Evolutionary conservation across 2,113 vertebrate species (phyloP).

Genomic region (Gavia stellata): DNA sequence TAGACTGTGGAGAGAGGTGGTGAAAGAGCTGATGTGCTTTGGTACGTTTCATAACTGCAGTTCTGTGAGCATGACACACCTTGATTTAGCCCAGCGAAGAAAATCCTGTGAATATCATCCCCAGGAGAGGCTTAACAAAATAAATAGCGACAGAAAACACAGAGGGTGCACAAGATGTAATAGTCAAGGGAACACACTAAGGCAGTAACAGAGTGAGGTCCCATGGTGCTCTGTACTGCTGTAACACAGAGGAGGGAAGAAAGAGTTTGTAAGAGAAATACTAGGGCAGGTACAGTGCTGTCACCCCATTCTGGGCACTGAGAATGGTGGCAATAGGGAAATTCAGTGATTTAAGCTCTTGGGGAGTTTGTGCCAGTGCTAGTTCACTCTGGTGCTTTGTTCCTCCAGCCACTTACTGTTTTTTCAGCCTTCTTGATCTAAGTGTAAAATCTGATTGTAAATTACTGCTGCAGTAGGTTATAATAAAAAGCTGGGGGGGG

Average conservation of each 20-base stretch:
- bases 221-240: neutral
- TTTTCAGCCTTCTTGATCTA: neutral
- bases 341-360: neutral
- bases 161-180: neutral
- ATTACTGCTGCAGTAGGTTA: neutral
- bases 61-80: neutral
- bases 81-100: neutral
- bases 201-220: neutral
- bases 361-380: neutral
- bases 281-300: neutral
- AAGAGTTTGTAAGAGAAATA: neutral
- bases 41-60: neutral
- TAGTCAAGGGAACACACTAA: neutral
- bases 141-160: neutral
- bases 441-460: neutral
- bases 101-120: neutral
- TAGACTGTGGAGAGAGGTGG: neutral
- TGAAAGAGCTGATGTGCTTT: neutral
- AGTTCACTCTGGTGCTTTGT: neutral
- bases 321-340: neutral
- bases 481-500: neutral
- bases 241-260: neutral
- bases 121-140: neutral
- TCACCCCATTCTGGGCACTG: neutral
- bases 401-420: neutral